Evolutionary conservation across 2,888 invertebrate species (phyloP).

Genomic region (Megalurothrips usitatus): DNA sequence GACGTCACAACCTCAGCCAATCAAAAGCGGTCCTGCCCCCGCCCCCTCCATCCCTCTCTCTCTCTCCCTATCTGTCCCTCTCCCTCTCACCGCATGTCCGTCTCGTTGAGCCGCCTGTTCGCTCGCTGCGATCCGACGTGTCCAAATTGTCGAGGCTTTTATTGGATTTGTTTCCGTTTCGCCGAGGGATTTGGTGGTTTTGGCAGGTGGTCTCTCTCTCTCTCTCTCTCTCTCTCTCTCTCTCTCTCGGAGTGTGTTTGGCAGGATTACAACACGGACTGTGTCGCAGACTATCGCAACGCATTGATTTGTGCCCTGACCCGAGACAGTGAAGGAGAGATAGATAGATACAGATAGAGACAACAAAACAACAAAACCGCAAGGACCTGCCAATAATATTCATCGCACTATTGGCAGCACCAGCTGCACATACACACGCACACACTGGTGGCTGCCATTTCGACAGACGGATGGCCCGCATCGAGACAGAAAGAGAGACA

Average conservation of each 20-base stretch:
- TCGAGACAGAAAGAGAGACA: neutral
- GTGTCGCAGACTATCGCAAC: no score
- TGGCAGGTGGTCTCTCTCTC: neutral
- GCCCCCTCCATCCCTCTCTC: neutral
- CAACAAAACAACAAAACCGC: no score
- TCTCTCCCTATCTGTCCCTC: neutral
- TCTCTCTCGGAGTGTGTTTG: neutral
- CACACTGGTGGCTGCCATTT: no score
- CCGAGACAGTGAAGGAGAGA: neutral
- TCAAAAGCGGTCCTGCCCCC: neutral
- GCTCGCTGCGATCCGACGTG: neutral
- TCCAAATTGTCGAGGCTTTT: constrained; percentile 28
- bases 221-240: neutral
- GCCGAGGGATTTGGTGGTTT: constrained; percentile 32
- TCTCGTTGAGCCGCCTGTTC: neutral
- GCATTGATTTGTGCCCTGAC: no score
- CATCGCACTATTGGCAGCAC: no score
- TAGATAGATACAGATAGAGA: neutral
- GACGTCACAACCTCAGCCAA: no score
- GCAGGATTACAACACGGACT: no score
- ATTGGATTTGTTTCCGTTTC: constrained; percentile 31
- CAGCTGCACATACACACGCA: no score
- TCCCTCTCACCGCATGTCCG: neutral
- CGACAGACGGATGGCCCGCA: no score
- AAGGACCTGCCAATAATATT: no score